Conservation (phyloP, 1,140 invertebrate genomes). For the Drosophila quadrilineata region DNA sequence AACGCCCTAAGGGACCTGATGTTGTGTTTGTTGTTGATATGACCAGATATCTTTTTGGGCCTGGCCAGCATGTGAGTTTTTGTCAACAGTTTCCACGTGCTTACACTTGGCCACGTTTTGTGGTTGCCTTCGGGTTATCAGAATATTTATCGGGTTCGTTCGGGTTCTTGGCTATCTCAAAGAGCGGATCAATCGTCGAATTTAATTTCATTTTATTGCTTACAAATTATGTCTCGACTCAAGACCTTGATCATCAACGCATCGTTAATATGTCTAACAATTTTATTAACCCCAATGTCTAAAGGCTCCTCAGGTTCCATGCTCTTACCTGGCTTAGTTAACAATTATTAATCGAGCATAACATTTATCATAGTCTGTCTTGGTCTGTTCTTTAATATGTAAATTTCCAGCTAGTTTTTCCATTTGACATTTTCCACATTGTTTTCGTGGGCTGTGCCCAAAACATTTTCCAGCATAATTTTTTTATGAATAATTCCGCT, state of each 20-base stretch:
- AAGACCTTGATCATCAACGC: constrained; percentile 24
- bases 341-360: constrained; percentile 80
- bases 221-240: constrained; percentile 68
- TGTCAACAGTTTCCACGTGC: constrained; percentile 58
- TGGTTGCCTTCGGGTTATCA: constrained; percentile 38
- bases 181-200: constrained; percentile 50
- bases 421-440: constrained; percentile 48
- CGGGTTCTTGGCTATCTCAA: constrained; percentile 56
- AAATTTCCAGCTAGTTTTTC: constrained; percentile 39
- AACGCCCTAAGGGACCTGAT: constrained; percentile 53
- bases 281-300: constrained; percentile 59
- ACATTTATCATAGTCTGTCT: constrained; percentile 68
- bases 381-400: constrained; percentile 53
- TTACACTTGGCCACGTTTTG: constrained; percentile 73
- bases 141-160: neutral
- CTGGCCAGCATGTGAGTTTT: constrained; percentile 5
- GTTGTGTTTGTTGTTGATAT: constrained; percentile 24
- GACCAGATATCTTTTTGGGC: constrained; percentile 8
- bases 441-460: constrained; percentile 32
- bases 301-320: neutral
- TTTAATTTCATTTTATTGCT: constrained; percentile 71
- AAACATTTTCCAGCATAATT: constrained; percentile 39
- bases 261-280: constrained; percentile 66
- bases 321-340: constrained; percentile 55
- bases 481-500: constrained; percentile 3